Conservation (phyloP, 2,113 vertebrate genomes). For the Alligator sinensis region DNA sequence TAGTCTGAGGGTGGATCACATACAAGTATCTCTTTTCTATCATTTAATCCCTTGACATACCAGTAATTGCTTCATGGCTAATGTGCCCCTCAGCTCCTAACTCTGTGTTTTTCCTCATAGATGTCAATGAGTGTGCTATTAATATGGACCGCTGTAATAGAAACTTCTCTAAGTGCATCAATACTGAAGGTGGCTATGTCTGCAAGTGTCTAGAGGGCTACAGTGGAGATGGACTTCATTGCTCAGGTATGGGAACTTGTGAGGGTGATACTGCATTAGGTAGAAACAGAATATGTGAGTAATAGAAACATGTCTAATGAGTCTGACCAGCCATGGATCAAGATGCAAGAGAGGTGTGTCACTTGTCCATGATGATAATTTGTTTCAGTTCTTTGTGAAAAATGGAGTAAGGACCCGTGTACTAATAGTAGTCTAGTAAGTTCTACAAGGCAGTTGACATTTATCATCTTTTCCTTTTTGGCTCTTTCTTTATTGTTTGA, state of each 20-base stretch:
- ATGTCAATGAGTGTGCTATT: constrained; percentile 79
- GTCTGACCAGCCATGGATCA: neutral
- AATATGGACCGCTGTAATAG: constrained; percentile 53
- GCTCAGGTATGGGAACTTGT: constrained; percentile 68
- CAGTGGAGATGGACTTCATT: constrained; percentile 78
- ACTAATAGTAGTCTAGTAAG: neutral
- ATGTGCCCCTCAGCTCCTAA: fast-evolving
- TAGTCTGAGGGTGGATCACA: neutral
- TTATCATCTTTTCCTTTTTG: neutral
- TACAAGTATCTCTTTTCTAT: fast-evolving
- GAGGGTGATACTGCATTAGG: neutral
- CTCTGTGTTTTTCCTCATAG: constrained; percentile 43
- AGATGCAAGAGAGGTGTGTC: neutral
- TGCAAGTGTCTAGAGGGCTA: constrained; percentile 82
- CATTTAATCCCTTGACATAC: neutral
- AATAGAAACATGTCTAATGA: neutral
- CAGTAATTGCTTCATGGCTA: neutral
- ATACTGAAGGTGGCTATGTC: constrained; percentile 79
- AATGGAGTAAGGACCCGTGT: neutral
- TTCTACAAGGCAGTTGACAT: neutral
- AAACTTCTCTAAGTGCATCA: constrained; percentile 69
- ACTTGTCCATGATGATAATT: neutral
- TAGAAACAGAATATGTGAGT: neutral
- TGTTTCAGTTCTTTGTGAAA: neutral
- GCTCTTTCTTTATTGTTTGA: neutral